Percentiles rank a stretch among this genome's conserved stretches.
Conservation (phyloP, 1,140 invertebrate genomes). For the Nymphalis io region DNA sequence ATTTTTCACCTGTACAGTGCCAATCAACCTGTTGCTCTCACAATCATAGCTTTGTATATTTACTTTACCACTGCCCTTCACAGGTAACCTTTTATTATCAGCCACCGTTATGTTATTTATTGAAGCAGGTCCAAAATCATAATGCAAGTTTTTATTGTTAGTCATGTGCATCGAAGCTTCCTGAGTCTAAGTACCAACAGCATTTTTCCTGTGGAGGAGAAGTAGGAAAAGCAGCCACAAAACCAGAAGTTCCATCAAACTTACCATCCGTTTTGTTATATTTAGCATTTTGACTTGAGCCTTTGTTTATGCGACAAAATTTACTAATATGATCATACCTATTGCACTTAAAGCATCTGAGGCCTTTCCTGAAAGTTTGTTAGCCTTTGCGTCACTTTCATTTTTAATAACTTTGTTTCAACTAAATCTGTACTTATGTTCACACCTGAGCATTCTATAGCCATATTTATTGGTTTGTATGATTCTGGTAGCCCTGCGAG, state of each 20-base stretch:
- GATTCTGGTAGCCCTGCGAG: conserved; percentile 27
- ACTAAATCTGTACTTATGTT: conserved; percentile 4
- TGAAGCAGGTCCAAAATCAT: background rate
- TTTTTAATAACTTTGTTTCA: background rate
- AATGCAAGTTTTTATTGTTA: background rate
- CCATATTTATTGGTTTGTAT: conserved; percentile 30
- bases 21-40: background rate
- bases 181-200: conserved; percentile 1
- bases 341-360: conserved; percentile 41
- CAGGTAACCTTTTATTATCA: background rate
- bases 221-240: background rate
- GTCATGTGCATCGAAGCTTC: conserved; percentile 4
- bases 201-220: no score
- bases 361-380: conserved; percentile 34
- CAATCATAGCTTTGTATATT: conserved; percentile 4
- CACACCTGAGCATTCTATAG: conserved; percentile 26
- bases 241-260: background rate
- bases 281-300: conserved; percentile 19
- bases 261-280: background rate
- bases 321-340: conserved; percentile 48
- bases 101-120: background rate
- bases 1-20: background rate
- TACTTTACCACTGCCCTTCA: background rate
- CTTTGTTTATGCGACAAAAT: no score
- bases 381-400: background rate